A percentile compares a stretch with the other conserved stretches of the same genome.
Conservation (phyloP, 2,113 vertebrate species). For the Scatophagus argus region DNA sequence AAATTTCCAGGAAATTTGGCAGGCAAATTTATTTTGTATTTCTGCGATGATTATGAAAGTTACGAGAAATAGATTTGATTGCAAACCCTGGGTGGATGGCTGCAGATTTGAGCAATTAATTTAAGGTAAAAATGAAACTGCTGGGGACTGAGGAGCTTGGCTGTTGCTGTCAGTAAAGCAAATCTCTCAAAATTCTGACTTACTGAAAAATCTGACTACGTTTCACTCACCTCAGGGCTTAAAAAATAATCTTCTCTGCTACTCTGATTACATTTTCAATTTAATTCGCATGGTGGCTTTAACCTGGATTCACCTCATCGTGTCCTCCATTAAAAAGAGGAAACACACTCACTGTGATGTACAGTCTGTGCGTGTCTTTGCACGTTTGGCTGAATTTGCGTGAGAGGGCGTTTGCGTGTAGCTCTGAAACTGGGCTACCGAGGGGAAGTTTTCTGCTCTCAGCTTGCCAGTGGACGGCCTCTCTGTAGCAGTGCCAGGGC, state of each 20-base stretch:
- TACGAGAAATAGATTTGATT: conserved; percentile 14
- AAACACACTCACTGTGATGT: not conserved
- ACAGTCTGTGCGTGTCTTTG: conserved; percentile 2
- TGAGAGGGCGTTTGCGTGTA: conserved; percentile 35
- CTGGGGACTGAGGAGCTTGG: not conserved
- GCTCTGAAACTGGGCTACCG: conserved; percentile 43
- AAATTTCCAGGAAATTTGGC: conserved; percentile 31
- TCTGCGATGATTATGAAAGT: conserved; percentile 16
- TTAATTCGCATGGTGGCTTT: conserved; percentile 34
- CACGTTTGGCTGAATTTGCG: conserved; percentile 25
- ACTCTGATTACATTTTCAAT: conserved; percentile 41
- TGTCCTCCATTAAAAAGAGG: conserved; percentile 36
- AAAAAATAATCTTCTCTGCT: not conserved
- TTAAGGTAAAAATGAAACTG: not conserved
- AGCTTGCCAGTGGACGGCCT: conserved; percentile 32
- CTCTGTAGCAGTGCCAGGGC: conserved; percentile 60
- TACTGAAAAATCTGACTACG: not conserved
- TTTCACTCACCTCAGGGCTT: not conserved
- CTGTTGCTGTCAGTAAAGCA: not conserved
- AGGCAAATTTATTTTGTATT: conserved; percentile 36
- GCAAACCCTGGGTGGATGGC: conserved; percentile 8
- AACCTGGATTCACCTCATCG: conserved; percentile 48
- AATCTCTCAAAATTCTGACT: not conserved
- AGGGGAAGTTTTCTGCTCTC: conserved; percentile 26
- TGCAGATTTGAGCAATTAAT: not conserved